Evolutionary conservation across 1,140 invertebrate genomes (phyloP), one percentile per base, ranked within the genome.

Genomic region (Octopus sinensis): DNA sequence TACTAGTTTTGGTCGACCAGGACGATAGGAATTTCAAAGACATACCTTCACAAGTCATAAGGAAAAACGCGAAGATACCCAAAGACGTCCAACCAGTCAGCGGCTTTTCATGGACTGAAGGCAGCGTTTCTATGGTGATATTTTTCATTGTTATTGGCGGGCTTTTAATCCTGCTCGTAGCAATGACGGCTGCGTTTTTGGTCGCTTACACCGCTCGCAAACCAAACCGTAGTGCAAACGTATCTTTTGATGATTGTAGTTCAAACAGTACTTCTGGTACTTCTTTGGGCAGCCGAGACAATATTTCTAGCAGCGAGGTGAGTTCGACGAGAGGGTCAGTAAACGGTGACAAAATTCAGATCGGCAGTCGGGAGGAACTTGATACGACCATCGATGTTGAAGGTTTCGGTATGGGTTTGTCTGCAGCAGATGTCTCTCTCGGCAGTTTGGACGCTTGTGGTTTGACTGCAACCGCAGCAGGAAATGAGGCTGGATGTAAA

Each of bases 1-100:
- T 83, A 13, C n/a, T 80, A 17, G 62, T 83, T 30, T 78, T 79
- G 43, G 53, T 83, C 51, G 53, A 53, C 23, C 5, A 5, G n/a
- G n/a, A n/a, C n/a, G n/a, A n/a, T n/a, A n/a, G n/a, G n/a, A n/a
- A n/a, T n/a, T n/a, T n/a, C n/a, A n/a, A n/a, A n/a, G n/a, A 71
- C 4, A 5, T 71, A 12, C 13, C 12, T 71, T 13, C 5, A 71
- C 12, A 71, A n/a, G 13, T 71, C 12, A 5, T 12, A 62, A 62
- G 17, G 56, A 71, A 71, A n/a, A 4, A 4, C 5, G 30, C 68
- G 5, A 71, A 71, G 12, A 62, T 6, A 7, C 17, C 56, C 6
- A 62, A 62, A 62, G 56, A 62, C 17, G 5, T 23, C 68, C 5
- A 6, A 4, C 12, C 68, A 5, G 5, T 23, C 5, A 5, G 5